phyloP scores from a whole-genome alignment of 2,888 invertebrate genomes.

The Pheosia gnoma region DNA sequence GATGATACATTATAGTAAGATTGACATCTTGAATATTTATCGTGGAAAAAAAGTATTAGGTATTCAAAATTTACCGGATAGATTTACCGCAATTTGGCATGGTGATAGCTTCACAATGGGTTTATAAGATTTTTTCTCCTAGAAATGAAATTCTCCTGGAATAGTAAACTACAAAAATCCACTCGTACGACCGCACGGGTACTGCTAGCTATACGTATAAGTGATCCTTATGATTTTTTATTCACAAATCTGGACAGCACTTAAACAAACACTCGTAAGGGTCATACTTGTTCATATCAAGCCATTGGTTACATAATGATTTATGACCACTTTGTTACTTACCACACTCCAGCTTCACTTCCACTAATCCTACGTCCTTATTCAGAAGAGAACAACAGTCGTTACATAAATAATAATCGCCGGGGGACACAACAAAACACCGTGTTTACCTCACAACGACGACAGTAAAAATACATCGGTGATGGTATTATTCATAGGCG shows the following conservation, averaged over 20 bases:
- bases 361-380: slow-evolving; percentile 32
- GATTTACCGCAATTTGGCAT: no score
- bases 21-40: no score
- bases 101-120: no score
- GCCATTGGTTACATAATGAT: not conserved
- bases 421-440: slow-evolving; percentile 63
- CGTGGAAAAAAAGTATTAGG: no score
- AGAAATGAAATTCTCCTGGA: no score
- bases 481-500: slow-evolving; percentile 48
- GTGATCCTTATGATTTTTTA: no score
- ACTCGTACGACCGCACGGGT: no score
- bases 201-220: no score
- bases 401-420: slow-evolving; percentile 80
- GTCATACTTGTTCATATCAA: not conserved
- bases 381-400: slow-evolving; percentile 67
- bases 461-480: slow-evolving; percentile 56
- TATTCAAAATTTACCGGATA: no score
- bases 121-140: no score
- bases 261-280: not conserved
- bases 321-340: not conserved
- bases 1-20: no score
- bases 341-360: slow-evolving; percentile 25
- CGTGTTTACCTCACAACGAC: slow-evolving; percentile 68
- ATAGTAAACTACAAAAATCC: no score
- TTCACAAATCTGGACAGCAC: not conserved